Evolutionary conservation across 1,140 invertebrate species (phyloP), one percentile per base, ranked within the genome.

Genomic region (Drosophila persimilis): DNA sequence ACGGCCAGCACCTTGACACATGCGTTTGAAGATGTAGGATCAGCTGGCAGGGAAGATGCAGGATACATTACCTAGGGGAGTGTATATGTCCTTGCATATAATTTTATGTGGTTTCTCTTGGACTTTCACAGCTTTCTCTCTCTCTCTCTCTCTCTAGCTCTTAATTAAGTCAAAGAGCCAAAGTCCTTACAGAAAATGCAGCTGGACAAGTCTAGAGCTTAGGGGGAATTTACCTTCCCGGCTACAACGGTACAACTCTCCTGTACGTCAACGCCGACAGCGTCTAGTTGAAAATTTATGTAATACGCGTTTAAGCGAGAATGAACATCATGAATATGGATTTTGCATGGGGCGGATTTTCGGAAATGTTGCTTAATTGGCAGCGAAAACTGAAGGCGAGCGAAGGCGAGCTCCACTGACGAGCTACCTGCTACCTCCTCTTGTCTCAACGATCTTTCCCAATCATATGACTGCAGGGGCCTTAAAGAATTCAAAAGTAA

Each of bases 281-380:
- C 76, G 63, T 80, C 77, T 84, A 80, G 62, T 67, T 85, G 65
- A 80, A 62, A 69, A 80, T 80, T 84, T 85, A 85, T 80, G 80
- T 85, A 75, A 76, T 79, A 71, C 73, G 76, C 80, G 80, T 84
- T 85, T 85, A 76, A 84, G 85, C 62, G 59, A 62, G 76, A 26
- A 44, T 46, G 71, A 74, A 72, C 80, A 79, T 76, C 80, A 74
- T 79, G 62, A 75, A 76, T 79, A 71, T 67, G 76, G 15, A 17
- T 15, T 2, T 7, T 43, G 24, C 35, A 3, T 31, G 31, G 2
- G 31, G 9, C 3, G 45, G 50, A 61, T 51, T 73, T 77, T 72
- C 73, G 77, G 62, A 73, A 74, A 80, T 65, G 74, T 80, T 74
- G 71, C 60, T 80, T 84, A 83, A 83, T 83, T 83, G 80, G 57